Evolutionary conservation across 2,888 invertebrate genomes (phyloP).

Genomic region (Lasioglossum lativentre): DNA sequence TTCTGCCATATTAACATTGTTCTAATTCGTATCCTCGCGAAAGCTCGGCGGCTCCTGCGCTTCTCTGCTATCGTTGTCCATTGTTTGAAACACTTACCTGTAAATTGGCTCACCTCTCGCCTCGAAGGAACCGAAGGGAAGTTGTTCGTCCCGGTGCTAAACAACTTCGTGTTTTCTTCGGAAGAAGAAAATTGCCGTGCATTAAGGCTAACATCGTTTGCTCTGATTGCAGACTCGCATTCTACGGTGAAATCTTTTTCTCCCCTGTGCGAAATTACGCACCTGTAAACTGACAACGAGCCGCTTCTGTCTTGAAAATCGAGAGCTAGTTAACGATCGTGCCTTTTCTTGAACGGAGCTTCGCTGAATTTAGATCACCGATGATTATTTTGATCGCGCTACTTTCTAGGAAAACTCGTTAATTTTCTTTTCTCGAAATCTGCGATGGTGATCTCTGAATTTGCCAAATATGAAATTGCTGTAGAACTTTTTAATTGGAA

Average conservation of each 20-base stretch:
- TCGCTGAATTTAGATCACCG: neutral
- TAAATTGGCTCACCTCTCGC: neutral
- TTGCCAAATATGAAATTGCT: too few species aligned
- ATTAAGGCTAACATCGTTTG: neutral
- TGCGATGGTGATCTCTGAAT: too few species aligned
- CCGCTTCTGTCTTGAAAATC: neutral
- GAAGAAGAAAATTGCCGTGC: neutral
- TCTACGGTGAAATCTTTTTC: neutral
- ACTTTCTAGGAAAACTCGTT: too few species aligned
- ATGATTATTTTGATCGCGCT: neutral
- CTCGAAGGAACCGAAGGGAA: neutral
- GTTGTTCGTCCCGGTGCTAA: neutral
- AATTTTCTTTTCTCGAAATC: too few species aligned
- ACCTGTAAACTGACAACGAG: neutral
- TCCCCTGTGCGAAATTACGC: neutral
- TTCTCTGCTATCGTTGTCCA: neutral
- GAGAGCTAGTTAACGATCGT: neutral
- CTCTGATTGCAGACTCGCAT: neutral
- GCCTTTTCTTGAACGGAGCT: neutral
- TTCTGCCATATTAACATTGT: too few species aligned
- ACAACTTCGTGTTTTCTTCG: neutral
- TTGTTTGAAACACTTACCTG: neutral
- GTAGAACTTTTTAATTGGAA: too few species aligned
- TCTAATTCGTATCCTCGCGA: neutral
- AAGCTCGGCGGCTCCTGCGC: neutral